Evolutionary conservation across 2,797 vertebrate genomes (phyloP).

Genomic region (Gymnoscopelus microlampas): DNA sequence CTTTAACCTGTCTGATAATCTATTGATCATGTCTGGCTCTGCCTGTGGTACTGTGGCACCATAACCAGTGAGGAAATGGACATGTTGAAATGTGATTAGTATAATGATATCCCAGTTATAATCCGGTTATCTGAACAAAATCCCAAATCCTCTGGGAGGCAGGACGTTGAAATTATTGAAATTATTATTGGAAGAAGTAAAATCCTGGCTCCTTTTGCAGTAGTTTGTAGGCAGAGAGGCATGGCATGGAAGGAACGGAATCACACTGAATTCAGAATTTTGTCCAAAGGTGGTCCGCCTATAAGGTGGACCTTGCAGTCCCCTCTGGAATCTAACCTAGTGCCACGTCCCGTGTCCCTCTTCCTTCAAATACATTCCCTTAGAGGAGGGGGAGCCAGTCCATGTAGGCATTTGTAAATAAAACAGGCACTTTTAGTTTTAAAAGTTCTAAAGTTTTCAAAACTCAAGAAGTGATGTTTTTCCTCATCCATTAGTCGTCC

Average conservation of each 20-base stretch:
- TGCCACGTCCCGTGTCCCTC: too few species aligned
- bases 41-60: slow-evolving; percentile 32
- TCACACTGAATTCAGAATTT: too few species aligned
- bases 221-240: not conserved
- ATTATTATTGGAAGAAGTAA: not conserved
- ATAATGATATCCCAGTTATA: slow-evolving; percentile 10
- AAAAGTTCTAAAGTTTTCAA: too few species aligned
- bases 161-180: not conserved
- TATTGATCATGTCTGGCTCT: slow-evolving; percentile 71
- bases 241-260: not conserved
- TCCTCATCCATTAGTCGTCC: not conserved
- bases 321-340: too few species aligned
- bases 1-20: slow-evolving; percentile 57
- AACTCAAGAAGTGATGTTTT: too few species aligned
- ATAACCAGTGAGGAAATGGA: slow-evolving; percentile 17
- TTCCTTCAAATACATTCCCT: too few species aligned
- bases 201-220: not conserved
- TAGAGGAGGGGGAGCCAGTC: too few species aligned
- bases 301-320: too few species aligned
- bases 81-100: slow-evolving; percentile 21
- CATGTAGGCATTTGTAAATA: too few species aligned
- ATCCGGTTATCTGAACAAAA: not conserved
- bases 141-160: not conserved
- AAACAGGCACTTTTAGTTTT: too few species aligned
- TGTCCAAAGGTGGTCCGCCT: too few species aligned